These are phyloP conservation scores for Aleiodes sp. DNA, from an alignment of 1,140 invertebrate genomes.

Conservation along the genomic window DNA sequence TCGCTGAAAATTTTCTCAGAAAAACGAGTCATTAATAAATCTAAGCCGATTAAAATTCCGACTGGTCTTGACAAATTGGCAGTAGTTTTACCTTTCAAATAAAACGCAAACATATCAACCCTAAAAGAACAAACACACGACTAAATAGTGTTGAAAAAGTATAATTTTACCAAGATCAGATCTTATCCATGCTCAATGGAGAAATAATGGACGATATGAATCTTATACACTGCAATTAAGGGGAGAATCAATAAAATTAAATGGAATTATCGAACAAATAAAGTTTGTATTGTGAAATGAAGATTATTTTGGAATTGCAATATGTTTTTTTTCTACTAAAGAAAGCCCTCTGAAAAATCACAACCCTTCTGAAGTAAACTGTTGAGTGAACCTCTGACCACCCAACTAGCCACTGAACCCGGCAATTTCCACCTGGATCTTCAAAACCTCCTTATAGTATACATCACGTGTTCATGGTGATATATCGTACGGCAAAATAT, in stretches of 20 bases:
- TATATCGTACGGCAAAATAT: slow-evolving; percentile 15
- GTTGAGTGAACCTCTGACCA: neutral
- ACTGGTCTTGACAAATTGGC: neutral
- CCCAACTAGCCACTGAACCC: slow-evolving; percentile 6
- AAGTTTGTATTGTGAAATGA: no score
- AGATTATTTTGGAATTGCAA: no score
- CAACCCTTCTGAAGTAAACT: no score
- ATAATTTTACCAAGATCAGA: no score
- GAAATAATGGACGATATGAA: no score
- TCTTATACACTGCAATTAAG: no score
- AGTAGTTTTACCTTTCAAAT: neutral
- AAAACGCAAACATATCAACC: neutral
- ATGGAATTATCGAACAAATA: no score
- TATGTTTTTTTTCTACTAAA: no score
- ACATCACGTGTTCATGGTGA: slow-evolving; percentile 6
- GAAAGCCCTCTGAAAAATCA: neutral
- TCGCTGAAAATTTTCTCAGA: slow-evolving; percentile 12
- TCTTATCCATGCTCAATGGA: no score
- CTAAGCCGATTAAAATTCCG: slow-evolving; percentile 14
- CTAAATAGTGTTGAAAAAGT: neutral
- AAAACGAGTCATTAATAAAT: slow-evolving; percentile 13
- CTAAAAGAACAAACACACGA: neutral
- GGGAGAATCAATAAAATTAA: no score
- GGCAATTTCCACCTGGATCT: slow-evolving; percentile 4
- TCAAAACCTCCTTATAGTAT: slow-evolving; percentile 2